Conservation (phyloP, 1,140 invertebrate species). For the Pemphigus obesinymphae region DNA sequence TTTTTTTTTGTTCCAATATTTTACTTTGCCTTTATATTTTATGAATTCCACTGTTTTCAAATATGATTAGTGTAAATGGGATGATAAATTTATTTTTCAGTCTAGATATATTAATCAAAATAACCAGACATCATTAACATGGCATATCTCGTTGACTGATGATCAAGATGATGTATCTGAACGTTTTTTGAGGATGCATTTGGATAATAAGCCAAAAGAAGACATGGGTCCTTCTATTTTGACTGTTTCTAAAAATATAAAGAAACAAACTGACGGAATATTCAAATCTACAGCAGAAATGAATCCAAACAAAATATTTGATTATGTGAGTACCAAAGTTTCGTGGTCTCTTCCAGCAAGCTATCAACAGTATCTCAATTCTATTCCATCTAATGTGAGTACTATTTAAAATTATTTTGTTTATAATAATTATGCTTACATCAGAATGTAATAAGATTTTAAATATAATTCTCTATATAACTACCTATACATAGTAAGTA, state of each 20-base stretch:
- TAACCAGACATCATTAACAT: slow-evolving; percentile 6
- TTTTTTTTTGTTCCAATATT: too few species aligned
- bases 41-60: too few species aligned
- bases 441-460: too few species aligned
- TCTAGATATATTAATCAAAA: slow-evolving; percentile 43
- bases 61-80: neutral
- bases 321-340: neutral
- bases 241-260: neutral
- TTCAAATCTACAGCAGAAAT: slow-evolving; percentile 12
- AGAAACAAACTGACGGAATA: slow-evolving; percentile 21
- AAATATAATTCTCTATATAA: too few species aligned
- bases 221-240: neutral
- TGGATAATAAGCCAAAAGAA: neutral
- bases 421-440: too few species aligned
- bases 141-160: slow-evolving; percentile 26
- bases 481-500: too few species aligned
- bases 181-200: neutral
- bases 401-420: too few species aligned
- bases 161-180: slow-evolving; percentile 23
- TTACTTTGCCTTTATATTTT: too few species aligned
- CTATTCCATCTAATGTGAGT: slow-evolving; percentile 5
- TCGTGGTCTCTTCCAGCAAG: slow-evolving; percentile 1
- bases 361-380: slow-evolving; percentile 3
- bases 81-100: neutral
- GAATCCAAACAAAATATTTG: neutral